phyloP scores from a whole-genome alignment of 2,797 vertebrate species.

The Pangasius krempfi region DNA sequence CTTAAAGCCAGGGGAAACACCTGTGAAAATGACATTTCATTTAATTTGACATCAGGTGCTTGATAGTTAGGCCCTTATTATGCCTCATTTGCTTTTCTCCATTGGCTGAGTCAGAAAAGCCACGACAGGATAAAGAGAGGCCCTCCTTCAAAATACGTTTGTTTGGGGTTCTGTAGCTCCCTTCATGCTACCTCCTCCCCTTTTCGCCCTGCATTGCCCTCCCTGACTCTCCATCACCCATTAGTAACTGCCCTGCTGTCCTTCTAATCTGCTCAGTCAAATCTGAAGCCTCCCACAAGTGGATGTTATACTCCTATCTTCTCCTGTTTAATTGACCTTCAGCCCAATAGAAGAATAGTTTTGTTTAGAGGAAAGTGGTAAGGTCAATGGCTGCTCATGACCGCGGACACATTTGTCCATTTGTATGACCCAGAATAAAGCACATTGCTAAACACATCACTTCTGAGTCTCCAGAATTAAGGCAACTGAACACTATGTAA shows the following conservation, averaged over 20 bases:
- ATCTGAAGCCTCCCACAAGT: conserved; percentile 57
- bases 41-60: conserved; percentile 76
- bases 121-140: conserved; percentile 77
- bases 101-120: conserved; percentile 72
- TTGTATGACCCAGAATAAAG: conserved; percentile 33
- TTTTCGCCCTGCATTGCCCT: conserved; percentile 49
- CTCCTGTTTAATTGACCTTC: conserved; percentile 69
- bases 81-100: conserved; percentile 79
- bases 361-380: conserved; percentile 64
- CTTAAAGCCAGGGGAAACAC: conserved; percentile 55
- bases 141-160: conserved; percentile 77
- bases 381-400: conserved; percentile 71
- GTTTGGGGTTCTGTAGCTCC: conserved; percentile 72
- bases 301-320: conserved; percentile 59
- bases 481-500: neutral
- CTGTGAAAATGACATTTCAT: conserved; percentile 81
- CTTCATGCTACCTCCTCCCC: conserved; percentile 32
- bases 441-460: conserved; percentile 14
- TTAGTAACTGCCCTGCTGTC: conserved; percentile 65
- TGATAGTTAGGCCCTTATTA: conserved; percentile 83
- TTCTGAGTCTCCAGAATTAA: neutral
- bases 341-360: conserved; percentile 44
- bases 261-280: conserved; percentile 69
- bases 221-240: conserved; percentile 64
- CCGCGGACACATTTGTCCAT: conserved; percentile 63